Evolutionary conservation across 2,888 invertebrate genomes (phyloP).

Genomic region (Calephelis perditalis): DNA sequence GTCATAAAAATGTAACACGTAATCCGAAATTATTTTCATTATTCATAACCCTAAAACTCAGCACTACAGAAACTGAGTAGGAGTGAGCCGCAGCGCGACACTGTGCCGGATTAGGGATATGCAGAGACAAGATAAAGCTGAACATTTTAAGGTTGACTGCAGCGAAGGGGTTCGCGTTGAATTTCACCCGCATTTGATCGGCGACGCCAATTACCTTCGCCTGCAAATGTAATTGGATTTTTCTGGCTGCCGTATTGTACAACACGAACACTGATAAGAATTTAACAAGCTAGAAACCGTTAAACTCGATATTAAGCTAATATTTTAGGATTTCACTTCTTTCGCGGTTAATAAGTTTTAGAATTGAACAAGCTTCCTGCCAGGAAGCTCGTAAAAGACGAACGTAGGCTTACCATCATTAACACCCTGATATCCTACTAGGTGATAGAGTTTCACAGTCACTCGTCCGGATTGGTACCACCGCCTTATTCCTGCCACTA

Average conservation of each 20-base stretch:
- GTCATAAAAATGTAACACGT: no score
- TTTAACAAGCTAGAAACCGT: slow-evolving; percentile 3
- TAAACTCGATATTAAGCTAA: background rate
- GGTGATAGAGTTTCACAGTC: no score
- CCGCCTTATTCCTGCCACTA: no score
- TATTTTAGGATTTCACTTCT: background rate
- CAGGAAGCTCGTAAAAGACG: no score
- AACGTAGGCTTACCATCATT: no score
- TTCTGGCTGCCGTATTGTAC: slow-evolving; percentile 6
- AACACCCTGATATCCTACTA: no score
- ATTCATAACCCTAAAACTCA: background rate
- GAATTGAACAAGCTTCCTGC: background rate
- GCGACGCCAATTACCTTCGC: slow-evolving; percentile 10
- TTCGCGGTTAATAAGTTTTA: background rate
- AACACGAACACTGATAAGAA: slow-evolving; percentile 11
- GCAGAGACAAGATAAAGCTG: slow-evolving; percentile 19
- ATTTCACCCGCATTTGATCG: slow-evolving; percentile 7
- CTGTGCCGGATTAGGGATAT: slow-evolving; percentile 26
- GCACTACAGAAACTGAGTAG: background rate
- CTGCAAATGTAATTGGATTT: slow-evolving; percentile 13
- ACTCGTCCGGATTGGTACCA: no score
- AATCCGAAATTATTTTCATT: no score
- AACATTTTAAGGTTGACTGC: slow-evolving; percentile 12
- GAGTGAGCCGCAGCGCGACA: slow-evolving; percentile 20
- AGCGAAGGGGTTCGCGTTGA: slow-evolving; percentile 4